Conservation (phyloP, 1,140 invertebrate genomes). For the Drosophila carrolli region DNA sequence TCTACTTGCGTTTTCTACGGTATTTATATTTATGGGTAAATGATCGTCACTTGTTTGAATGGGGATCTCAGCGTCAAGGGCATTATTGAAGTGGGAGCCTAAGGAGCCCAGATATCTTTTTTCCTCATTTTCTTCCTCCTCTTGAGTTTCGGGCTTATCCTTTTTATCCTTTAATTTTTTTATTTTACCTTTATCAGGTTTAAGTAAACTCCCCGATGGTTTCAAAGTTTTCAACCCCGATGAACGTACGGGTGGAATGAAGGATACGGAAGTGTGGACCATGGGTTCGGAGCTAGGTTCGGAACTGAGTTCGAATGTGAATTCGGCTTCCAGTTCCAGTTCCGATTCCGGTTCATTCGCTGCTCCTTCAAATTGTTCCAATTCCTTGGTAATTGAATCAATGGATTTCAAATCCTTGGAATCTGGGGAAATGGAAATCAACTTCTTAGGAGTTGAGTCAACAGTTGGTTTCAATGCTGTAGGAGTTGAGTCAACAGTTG, state of each 20-base stretch:
- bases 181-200: not conserved
- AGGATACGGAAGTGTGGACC: not conserved
- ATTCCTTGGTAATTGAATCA: not conserved
- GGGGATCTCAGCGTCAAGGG: not conserved
- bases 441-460: not conserved
- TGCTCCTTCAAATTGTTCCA: not conserved
- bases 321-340: not conserved
- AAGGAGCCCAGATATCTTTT: not conserved
- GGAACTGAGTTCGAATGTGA: too few species aligned
- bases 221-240: not conserved
- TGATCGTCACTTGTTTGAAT: not conserved
- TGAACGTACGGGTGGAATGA: conserved; percentile 2
- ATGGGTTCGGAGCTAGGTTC: not conserved
- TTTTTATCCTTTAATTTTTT: not conserved
- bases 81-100: not conserved
- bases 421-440: not conserved
- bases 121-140: not conserved
- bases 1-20: not conserved
- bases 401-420: too few species aligned
- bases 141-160: not conserved
- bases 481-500: not conserved
- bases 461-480: not conserved
- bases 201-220: not conserved
- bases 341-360: not conserved
- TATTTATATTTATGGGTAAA: not conserved